Conservation (phyloP, 2,113 vertebrate genomes). For the Hemiscyllium ocellatum region DNA sequence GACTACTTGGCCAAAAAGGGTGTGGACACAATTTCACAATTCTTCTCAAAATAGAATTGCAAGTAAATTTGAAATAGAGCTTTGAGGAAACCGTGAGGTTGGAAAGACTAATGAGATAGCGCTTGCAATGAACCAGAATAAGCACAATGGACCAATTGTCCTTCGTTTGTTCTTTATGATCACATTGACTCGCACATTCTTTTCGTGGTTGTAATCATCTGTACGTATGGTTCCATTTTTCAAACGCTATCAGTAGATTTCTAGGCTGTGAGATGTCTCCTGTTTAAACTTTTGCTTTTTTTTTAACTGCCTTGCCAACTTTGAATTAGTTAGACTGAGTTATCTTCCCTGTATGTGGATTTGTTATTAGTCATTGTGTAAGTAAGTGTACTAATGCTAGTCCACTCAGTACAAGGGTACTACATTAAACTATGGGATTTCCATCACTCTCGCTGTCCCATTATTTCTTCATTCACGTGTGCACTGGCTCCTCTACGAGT, state of each 20-base stretch:
- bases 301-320: not conserved
- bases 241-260: not conserved
- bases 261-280: not conserved
- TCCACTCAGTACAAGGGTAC: not conserved
- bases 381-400: not conserved
- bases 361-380: not conserved
- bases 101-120: not conserved
- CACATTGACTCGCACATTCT: not conserved
- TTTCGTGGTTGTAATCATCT: not conserved
- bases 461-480: not conserved
- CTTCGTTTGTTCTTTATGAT: not conserved
- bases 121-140: not conserved
- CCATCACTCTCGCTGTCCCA: constrained; percentile 13
- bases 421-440: not conserved
- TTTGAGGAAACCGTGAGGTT: not conserved
- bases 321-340: not conserved
- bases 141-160: not conserved
- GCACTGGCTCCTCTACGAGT: not conserved
- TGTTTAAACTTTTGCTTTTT: not conserved
- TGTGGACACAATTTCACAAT: not conserved
- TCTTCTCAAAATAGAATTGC: not conserved
- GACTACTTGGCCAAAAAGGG: not conserved
- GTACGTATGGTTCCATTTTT: not conserved
- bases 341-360: not conserved
- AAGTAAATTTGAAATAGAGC: not conserved